Base-by-base conservation (phyloP, 1,140 invertebrate species). In the Drosophila melanica region DNA sequence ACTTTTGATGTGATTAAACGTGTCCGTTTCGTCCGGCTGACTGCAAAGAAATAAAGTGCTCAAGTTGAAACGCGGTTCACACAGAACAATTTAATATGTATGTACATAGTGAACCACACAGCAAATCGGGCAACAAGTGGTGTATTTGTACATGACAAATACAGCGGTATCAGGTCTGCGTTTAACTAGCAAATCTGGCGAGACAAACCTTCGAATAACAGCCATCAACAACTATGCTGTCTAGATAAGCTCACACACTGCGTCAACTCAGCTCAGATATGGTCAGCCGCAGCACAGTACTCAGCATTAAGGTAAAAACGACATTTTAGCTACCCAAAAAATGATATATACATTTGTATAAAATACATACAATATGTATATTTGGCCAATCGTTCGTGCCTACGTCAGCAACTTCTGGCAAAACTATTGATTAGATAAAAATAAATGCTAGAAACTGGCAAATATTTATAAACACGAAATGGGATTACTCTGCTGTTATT, bases 361-460 rank as follows among this genome's bases (percentile, higher is more conserved):
- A 23, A 23, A 50, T 41, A 42, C 10, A 42, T 50, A 39, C 20
- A 37, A 50, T 48, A 27, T 18, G 16, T 53, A 14, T 12, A 44
- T 16, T 4, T 16, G 16, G 39, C 20, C 55, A 58, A 16, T 33
- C 70, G 20, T 62, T 59, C 37, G 14, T 73, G 35, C 16, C 64
- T 74, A 74, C 77, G 78, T 81, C 78, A 77, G 77, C 69, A 33
- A 47, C 42, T 37, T 20, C 42, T 47, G 51, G 67, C 48, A 42
- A 30, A 71, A 41, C 53, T 57, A 72, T 78, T 64, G 81, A 85
- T 81, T 81, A 87, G 81, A 86, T 85, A 81, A 86, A 63, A 68
- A 68, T 14, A 53, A 35, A 44, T 45, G 18, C 41, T 2, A 67
- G 20, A n/a, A 35, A 58, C 16, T 51, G 10, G 27, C 11, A 30